Evolutionary conservation across 2,797 vertebrate species (phyloP).

Genomic region (Scomberomorus guttatus): DNA sequence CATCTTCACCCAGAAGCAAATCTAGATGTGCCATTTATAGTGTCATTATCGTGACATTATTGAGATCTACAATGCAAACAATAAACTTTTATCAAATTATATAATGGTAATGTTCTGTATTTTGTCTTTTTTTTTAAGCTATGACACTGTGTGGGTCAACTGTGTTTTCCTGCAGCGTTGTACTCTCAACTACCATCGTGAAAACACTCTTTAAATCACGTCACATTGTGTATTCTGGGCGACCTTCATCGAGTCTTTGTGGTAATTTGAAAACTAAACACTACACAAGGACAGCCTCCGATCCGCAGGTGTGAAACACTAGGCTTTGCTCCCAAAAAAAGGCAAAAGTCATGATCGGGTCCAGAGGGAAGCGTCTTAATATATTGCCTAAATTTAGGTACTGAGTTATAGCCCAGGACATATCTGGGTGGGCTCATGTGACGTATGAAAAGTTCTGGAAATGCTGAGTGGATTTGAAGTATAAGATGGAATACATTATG

Average conservation of each 20-base stretch:
- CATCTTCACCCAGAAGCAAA: slow-evolving; percentile 1
- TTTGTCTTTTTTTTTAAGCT: slow-evolving; percentile 42
- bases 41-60: slow-evolving; percentile 33
- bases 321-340: slow-evolving; percentile 83
- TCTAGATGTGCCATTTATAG: slow-evolving; percentile 33
- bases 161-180: slow-evolving; percentile 49
- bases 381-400: slow-evolving; percentile 90
- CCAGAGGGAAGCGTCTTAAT: slow-evolving; percentile 75
- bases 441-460: slow-evolving; percentile 86
- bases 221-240: slow-evolving; percentile 71
- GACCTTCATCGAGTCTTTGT: slow-evolving; percentile 74
- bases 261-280: slow-evolving; percentile 76
- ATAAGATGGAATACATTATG: slow-evolving; percentile 80
- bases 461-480: slow-evolving; percentile 86
- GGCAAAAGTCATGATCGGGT: slow-evolving; percentile 76
- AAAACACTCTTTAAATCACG: slow-evolving; percentile 74
- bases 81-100: slow-evolving; percentile 26
- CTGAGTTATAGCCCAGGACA: slow-evolving; percentile 83
- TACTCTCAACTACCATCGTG: slow-evolving; percentile 31
- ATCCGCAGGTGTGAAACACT: slow-evolving; percentile 56
- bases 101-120: slow-evolving; percentile 22
- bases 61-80: slow-evolving; percentile 19
- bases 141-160: slow-evolving; percentile 27
- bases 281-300: slow-evolving; percentile 60
- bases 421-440: slow-evolving; percentile 86